Evolutionary conservation across 2,113 vertebrate genomes (phyloP).

Genomic region (Brachyistius frenatus): DNA sequence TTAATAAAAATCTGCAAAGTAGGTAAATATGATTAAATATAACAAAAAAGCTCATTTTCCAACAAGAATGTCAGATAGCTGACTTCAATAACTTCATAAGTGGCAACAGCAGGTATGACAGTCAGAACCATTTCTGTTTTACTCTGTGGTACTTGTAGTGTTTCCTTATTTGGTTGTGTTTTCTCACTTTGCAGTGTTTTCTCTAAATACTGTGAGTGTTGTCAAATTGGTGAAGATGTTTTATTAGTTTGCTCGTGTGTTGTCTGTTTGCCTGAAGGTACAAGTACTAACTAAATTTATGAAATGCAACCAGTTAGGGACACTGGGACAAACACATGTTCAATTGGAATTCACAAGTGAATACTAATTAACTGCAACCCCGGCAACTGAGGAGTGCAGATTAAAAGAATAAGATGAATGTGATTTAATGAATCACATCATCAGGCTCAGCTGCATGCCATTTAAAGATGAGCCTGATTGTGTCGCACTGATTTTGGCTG

Average conservation of each 20-base stretch:
- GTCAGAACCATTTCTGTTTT: neutral
- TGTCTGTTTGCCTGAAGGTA: neutral
- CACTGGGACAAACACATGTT: constrained; percentile 2
- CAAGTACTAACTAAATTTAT: constrained; percentile 2
- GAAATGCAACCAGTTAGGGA: constrained; percentile 1
- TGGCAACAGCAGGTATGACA: neutral
- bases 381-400: constrained; percentile 16
- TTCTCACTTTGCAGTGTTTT: neutral
- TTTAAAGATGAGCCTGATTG: constrained; percentile 37
- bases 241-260: neutral
- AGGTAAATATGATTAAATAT: neutral
- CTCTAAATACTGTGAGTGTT: neutral
- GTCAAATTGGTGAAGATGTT: neutral
- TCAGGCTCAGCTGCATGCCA: constrained; percentile 4
- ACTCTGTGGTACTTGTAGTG: neutral
- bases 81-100: neutral
- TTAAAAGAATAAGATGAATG: constrained; percentile 46
- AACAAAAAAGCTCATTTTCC: neutral
- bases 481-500: constrained; percentile 10
- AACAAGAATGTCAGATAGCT: neutral
- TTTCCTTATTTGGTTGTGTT: neutral
- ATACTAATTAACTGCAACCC: constrained; percentile 37
- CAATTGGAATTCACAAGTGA: constrained; percentile 42
- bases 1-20: neutral
- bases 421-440: constrained; percentile 45